Conservation (phyloP, 2,113 vertebrate species). For the Perca schrenkii region DNA sequence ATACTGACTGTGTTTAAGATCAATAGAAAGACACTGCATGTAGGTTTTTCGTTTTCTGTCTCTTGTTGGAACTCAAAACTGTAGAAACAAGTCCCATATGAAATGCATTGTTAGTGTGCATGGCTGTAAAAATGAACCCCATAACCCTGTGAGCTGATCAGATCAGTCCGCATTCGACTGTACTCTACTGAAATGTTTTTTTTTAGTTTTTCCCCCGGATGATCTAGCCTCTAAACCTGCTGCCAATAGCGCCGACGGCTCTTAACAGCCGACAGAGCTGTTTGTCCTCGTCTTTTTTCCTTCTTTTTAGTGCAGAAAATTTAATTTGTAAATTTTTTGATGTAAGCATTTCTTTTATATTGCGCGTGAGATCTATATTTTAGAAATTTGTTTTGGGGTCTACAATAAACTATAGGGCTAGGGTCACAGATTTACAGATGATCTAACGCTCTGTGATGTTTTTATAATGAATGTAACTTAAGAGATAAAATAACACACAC, state of each 20-base stretch:
- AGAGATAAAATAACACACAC: background rate
- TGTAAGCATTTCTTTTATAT: background rate
- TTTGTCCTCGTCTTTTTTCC: background rate
- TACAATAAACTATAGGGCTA: background rate
- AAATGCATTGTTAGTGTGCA: constrained; percentile 6
- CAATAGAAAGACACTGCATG: background rate
- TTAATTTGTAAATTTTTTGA: background rate
- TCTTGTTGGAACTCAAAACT: background rate
- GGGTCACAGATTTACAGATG: background rate
- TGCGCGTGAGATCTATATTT: no score
- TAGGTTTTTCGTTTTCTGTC: background rate
- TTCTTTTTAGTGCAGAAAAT: background rate
- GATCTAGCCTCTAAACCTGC: constrained; percentile 48
- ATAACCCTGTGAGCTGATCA: constrained; percentile 37
- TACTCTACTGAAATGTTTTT: constrained; percentile 12
- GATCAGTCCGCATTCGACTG: constrained; percentile 14
- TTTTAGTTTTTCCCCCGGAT: background rate
- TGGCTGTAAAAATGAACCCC: constrained; percentile 20
- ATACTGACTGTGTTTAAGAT: background rate
- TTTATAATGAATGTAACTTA: background rate
- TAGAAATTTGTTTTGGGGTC: no score
- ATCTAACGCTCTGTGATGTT: background rate
- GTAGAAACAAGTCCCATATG: constrained; percentile 18
- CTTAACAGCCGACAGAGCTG: constrained; percentile 39
- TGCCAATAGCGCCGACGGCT: constrained; percentile 27